Conservation (phyloP, 2,888 invertebrate species). For the Andrena chrysosceles region DNA sequence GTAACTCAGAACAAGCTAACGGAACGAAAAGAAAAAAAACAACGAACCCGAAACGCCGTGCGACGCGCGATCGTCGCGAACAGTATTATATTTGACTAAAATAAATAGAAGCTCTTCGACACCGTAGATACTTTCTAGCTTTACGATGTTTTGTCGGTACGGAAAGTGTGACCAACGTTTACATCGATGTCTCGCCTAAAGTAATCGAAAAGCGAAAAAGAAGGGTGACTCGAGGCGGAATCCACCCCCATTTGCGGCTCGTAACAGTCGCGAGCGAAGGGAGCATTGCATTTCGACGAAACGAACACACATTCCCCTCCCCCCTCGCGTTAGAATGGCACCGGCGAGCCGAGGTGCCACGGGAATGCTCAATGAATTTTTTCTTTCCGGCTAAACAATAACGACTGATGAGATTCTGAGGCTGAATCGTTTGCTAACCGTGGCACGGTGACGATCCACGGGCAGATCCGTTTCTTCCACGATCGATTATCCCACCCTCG, state of each 20-base stretch:
- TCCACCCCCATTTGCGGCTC: background rate
- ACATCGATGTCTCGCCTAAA: slow-evolving; percentile 56
- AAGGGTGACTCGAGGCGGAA: background rate
- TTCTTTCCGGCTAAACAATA: slow-evolving; percentile 36
- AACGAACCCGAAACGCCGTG: slow-evolving; percentile 31
- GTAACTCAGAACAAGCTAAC: no score
- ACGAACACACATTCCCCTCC: slow-evolving; percentile 49
- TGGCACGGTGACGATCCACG: slow-evolving; percentile 24
- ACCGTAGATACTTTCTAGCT: slow-evolving; percentile 45
- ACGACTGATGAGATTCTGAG: slow-evolving; percentile 58
- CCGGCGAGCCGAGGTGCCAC: slow-evolving; percentile 32
- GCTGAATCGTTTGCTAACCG: slow-evolving; percentile 44
- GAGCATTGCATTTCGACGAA: slow-evolving; percentile 20
- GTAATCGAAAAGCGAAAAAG: background rate
- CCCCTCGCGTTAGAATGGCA: slow-evolving; percentile 3
- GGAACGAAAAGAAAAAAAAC: background rate
- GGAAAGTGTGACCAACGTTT: slow-evolving; percentile 21
- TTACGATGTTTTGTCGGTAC: slow-evolving; percentile 33
- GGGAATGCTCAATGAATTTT: slow-evolving; percentile 59
- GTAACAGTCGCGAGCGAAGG: background rate
- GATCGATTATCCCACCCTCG: slow-evolving; percentile 41
- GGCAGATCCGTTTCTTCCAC: slow-evolving; percentile 48
- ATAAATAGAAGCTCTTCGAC: slow-evolving; percentile 17
- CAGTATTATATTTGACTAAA: slow-evolving; percentile 60
- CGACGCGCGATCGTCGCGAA: slow-evolving; percentile 34